A percentile compares a stretch with the other conserved stretches of the same genome.
Evolutionary conservation across 2,888 invertebrate genomes (phyloP).

Genomic region (Cephus sareptanus): DNA sequence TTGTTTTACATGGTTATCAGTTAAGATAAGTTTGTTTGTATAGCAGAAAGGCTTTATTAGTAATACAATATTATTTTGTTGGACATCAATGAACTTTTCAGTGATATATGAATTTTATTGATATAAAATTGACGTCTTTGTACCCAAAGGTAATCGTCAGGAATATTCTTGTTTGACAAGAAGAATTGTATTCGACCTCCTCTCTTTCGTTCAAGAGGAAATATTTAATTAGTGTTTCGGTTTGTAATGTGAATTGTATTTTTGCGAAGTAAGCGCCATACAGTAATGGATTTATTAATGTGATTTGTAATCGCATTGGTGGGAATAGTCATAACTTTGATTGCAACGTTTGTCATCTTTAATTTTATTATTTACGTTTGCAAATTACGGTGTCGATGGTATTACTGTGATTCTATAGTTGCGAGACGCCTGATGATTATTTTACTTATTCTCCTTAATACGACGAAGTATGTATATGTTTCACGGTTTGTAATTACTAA

Average conservation of each 20-base stretch:
- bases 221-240: background rate
- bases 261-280: background rate
- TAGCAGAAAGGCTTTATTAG: background rate
- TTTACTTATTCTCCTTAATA: background rate
- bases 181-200: background rate
- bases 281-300: background rate
- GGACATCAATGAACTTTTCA: background rate
- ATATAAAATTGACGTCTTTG: background rate
- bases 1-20: background rate
- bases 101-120: background rate
- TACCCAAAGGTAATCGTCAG: background rate
- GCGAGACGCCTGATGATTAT: background rate
- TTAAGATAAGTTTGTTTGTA: background rate
- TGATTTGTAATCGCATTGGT: background rate
- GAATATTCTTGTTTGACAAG: background rate
- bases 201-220: background rate
- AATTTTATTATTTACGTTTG: background rate
- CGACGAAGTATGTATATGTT: slow-evolving; percentile 20
- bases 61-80: background rate
- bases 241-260: background rate
- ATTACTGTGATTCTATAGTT: background rate
- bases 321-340: background rate
- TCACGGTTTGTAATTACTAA: slow-evolving; percentile 31
- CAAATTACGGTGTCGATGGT: background rate
- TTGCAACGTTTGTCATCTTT: background rate